Evolutionary conservation across 2,113 vertebrate genomes (phyloP), one percentile per base, ranked within the genome.

Genomic region (Embiotoca jacksoni): DNA sequence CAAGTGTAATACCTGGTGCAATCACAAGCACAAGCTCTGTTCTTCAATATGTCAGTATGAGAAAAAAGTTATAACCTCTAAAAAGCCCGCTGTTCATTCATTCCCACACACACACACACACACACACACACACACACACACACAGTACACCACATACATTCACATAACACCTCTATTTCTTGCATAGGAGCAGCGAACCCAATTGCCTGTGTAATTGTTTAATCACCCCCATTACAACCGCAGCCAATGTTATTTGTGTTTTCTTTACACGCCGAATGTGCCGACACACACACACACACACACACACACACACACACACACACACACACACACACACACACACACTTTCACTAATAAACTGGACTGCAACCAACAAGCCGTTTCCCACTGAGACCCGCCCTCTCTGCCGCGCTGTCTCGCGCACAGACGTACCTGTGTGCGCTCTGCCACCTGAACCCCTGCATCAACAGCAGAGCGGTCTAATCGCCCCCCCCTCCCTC

Each of bases 121-220:
- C 44, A 6, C 44, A 46, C 44, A 46, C 44, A 46, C 44, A 46
- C 44, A 46, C 44, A 46, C 44, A 46, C 44, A 46, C 44, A 46
- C 44, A 46, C 44, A 46, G n/a, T 55, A 39, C 3, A n/a, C 35
- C 5, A 1, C 39, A 13, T 1, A 30, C 16, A 31, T 7, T 41
- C 53, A 49, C 83, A 77, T 58, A 56, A 59, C 80, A 84, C 89
- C 82, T 63, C 77, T 73, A 69, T 76, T 70, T 82, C 64, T 81
- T 80, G 83, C 83, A 78, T 64, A 84, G 81, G 58, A 86, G 82
- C 86, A 13, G 67, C 87, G 89, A 90, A 94, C 85, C 88, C 90
- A 92, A 88, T 93, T 86, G 91, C 82, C 91, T 91, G 93, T 88
- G 86, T 93, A 94, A 95, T 92, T 92, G 88, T 92, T 92, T 93